These are phyloP conservation scores for Protobothrops flavoviridis DNA, from an alignment of 2,113 vertebrate genomes.

Conservation along the genomic window DNA sequence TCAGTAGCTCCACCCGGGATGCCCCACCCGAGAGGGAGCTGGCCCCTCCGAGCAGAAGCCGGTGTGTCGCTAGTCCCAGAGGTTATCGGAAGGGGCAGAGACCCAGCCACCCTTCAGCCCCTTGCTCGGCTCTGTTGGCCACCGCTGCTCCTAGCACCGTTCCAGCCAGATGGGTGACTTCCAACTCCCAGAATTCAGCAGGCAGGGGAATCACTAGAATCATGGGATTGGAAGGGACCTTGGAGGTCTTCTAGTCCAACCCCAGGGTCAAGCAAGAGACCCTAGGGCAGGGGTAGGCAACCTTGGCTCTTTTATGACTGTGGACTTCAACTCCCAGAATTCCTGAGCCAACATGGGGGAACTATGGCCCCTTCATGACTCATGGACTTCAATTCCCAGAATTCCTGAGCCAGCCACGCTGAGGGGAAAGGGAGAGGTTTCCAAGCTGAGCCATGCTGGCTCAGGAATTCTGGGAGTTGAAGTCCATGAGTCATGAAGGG, in stretches of 20 bases:
- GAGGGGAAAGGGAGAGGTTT: too few species aligned
- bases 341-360: too few species aligned
- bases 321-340: too few species aligned
- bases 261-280: background rate
- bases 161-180: background rate
- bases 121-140: accelerated
- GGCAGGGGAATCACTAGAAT: background rate
- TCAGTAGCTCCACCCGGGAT: background rate
- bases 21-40: too few species aligned
- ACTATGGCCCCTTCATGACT: too few species aligned
- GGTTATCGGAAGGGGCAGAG: background rate
- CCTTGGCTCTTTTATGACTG: too few species aligned
- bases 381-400: too few species aligned
- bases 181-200: background rate
- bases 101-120: background rate
- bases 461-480: too few species aligned
- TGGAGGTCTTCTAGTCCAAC: background rate
- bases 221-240: background rate
- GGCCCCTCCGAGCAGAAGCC: background rate
- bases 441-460: too few species aligned
- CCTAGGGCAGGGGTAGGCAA: too few species aligned
- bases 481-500: too few species aligned
- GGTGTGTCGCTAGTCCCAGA: background rate
- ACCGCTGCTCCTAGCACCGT: background rate
- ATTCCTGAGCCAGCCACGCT: too few species aligned